Evolutionary conservation across 2,797 vertebrate species (phyloP).

Genomic region (Anableps anableps): DNA sequence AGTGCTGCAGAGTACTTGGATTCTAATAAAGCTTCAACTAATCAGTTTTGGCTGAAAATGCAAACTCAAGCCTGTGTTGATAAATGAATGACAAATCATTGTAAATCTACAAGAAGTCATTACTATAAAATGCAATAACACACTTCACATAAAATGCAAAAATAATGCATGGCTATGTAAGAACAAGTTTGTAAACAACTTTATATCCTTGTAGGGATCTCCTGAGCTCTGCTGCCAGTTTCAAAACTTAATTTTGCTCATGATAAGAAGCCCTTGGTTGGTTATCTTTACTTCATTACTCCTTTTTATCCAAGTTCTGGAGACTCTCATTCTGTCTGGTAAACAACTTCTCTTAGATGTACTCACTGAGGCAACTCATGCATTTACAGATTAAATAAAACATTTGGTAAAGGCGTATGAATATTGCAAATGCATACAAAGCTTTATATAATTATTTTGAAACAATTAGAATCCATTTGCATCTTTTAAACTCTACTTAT

Average conservation of each 20-base stretch:
- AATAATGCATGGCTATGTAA: background rate
- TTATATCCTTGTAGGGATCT: constrained; percentile 8
- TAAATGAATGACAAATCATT: background rate
- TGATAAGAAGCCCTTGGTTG: constrained; percentile 34
- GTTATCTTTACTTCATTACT: constrained; percentile 37
- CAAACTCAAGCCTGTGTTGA: background rate
- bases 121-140: background rate
- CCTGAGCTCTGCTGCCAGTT: constrained; percentile 27
- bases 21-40: background rate
- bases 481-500: constrained; percentile 18
- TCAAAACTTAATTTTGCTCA: constrained; percentile 45
- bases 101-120: background rate
- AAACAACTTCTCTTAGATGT: constrained; percentile 29
- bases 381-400: background rate
- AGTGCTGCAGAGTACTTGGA: background rate
- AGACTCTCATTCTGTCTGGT: constrained; percentile 22
- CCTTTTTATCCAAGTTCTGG: constrained; percentile 44
- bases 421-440: background rate
- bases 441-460: background rate
- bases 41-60: background rate
- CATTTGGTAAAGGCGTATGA: background rate
- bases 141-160: background rate
- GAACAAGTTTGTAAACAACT: constrained; percentile 8
- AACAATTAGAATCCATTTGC: background rate
- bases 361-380: background rate